A percentile compares a stretch with the other conserved stretches of the same genome.
Evolutionary conservation across 2,113 vertebrate species (phyloP).

Genomic region (Choloepus hoffmanni): DNA sequence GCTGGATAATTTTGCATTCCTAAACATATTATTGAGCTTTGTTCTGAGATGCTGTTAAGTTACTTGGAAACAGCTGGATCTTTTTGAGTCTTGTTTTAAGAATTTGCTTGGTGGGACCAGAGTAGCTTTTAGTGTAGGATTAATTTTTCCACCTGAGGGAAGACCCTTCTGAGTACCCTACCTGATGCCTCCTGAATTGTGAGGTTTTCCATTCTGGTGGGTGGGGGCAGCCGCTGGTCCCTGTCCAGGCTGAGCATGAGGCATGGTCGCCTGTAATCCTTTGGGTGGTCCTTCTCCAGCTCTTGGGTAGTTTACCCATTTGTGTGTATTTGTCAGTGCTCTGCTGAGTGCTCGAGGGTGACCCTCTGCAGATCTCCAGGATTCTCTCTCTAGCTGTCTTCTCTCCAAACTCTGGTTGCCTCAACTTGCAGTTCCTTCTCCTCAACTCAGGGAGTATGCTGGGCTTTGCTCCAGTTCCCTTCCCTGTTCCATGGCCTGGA

Average conservation of each 20-base stretch:
- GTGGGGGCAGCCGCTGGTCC: background rate
- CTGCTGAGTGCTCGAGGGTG: background rate
- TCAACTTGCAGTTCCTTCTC: background rate
- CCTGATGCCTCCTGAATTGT: background rate
- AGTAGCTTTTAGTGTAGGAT: background rate
- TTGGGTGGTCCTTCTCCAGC: background rate
- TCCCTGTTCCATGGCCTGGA: background rate
- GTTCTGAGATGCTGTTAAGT: background rate
- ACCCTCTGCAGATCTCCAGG: too few species aligned
- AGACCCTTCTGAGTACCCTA: background rate
- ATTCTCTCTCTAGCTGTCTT: background rate
- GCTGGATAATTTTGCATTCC: background rate
- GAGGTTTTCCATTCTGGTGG: background rate
- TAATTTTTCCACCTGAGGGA: background rate
- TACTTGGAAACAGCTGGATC: background rate
- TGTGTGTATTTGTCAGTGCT: background rate
- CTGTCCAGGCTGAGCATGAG: background rate
- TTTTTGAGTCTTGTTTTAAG: background rate
- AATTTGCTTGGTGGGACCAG: background rate
- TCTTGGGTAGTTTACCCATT: background rate
- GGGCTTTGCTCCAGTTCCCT: background rate
- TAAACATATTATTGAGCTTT: background rate
- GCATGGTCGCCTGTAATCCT: background rate
- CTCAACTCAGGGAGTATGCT: background rate
- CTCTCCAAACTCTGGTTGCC: background rate